Percentiles rank a stretch among this genome's conserved stretches.
phyloP scores from a whole-genome alignment of 1,140 invertebrate genomes.

The Papilio helenus region DNA sequence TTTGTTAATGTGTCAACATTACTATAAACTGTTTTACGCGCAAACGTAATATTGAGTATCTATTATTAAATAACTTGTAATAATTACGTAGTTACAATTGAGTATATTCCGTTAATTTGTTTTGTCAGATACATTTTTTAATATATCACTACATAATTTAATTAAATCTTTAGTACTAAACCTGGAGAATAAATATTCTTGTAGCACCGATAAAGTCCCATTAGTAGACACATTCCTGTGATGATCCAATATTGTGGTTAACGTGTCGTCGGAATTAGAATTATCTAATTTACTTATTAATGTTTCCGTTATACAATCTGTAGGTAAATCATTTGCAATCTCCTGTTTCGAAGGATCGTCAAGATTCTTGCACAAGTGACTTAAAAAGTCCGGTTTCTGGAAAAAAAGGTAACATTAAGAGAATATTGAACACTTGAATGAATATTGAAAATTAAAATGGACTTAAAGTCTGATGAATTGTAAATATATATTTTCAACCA shows the following conservation, averaged over 20 bases:
- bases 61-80: not conserved
- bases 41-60: not conserved
- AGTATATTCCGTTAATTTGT: constrained; percentile 27
- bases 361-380: constrained; percentile 49
- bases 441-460: too few relatives aligned
- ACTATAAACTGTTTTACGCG: not conserved
- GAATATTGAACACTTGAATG: too few relatives aligned
- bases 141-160: constrained; percentile 66
- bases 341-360: constrained; percentile 52
- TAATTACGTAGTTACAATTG: constrained; percentile 15
- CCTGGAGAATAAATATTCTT: constrained; percentile 54
- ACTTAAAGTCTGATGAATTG: too few relatives aligned
- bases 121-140: constrained; percentile 60
- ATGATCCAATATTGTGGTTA: constrained; percentile 54
- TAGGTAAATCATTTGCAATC: constrained; percentile 54
- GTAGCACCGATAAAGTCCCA: constrained; percentile 49
- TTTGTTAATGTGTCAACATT: not conserved
- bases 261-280: constrained; percentile 43
- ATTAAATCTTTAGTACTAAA: constrained; percentile 64
- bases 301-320: constrained; percentile 48
- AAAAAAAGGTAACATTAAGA: constrained; percentile 45
- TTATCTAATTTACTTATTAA: constrained; percentile 50
- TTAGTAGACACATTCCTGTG: constrained; percentile 34
- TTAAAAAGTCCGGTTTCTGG: constrained; percentile 65
- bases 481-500: too few relatives aligned